Evolutionary conservation across 1,140 invertebrate species (phyloP), one percentile per base, ranked within the genome.

Genomic region (Teleopsis dalmanni): DNA sequence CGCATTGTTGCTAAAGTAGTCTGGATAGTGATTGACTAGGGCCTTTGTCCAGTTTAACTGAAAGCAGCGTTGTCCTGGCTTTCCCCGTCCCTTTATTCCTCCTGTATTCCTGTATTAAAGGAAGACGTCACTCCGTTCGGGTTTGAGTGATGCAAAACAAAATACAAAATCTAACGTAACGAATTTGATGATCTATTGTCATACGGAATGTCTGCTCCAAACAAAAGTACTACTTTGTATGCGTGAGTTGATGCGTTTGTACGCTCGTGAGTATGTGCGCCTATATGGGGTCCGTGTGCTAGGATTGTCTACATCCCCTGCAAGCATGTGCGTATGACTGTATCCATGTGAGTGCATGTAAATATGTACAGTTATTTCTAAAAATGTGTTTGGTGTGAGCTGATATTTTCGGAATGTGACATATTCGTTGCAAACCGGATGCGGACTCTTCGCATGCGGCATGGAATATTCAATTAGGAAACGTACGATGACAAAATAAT

Each of bases 401-500:
- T 40, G 23, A 33, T 19, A 27, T 29, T 48, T 50, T 43, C 36
- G 40, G 41, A 42, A 50, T 50, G 48, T 37, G 48, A 50, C 48
- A 50, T 50, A 50, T 50, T 50, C 41, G 48, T 50, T 50, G 48
- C 41, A 44, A 44, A 19, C 41, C 48, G 48, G 48, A 50, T 43
- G 33, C 37, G 35, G 26, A 48, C 22, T 27, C 23, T 40, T 40
- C 46, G 43, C 42, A 52, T 52, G 50, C 26, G 38, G 31, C 23
- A 25, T 47, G 50, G 50, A 52, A 52, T 52, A 52, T 52, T 52
- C 50, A 52, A 52, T 52, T 52, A 52, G 50, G 50, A 52, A 52
- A 48, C 50, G 50, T 52, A 52, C 50, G 50, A 52, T 52, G 50
- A 52, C 50, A 52, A 52, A 52, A 52, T 52, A 47, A 52, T 52